Evolutionary conservation across 2,888 invertebrate genomes (phyloP), one percentile per base, ranked within the genome.

Genomic region (Gari tellinella): DNA sequence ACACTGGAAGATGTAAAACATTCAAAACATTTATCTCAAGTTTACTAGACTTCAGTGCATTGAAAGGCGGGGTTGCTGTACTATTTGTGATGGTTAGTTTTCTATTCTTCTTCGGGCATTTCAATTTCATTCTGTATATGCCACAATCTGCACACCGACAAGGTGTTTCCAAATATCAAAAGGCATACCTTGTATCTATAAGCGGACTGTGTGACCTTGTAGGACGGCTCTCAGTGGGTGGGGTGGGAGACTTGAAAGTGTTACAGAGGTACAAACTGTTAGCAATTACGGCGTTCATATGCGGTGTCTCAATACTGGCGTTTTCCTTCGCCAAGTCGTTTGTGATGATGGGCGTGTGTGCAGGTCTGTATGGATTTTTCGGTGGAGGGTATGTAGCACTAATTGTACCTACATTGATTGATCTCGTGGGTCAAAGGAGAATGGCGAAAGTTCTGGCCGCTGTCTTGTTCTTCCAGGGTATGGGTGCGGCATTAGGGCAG

Each of bases 81-180:
- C 76, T 87, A 48, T 86, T 79, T 69, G 72, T 76, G 15, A 19
- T 82, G 2, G 72, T 83, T 7, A 83, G 82, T 45, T 88, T 88
- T 60, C 61, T 87, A 1, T 57, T 77, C 14, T 88, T 88, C 52
- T 86, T 88, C 53, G 89, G 88, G 15, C 85, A 86, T 73, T 88
- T 89, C 61, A 88, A 87, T 56, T 86, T 87, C 46, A 81, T 88
- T 40, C 40, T 88, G 2, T 88, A 88, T 66, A 74, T 89, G 69
- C 87, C 89, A 0, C 40, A 72, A 8, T 73, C 82, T 43, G 82
- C 81, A 12, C 21, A 19, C 7, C 57, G 64, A 4, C 65, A 77
- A 40, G 84, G 83, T n/a, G 81, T 86, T n/a, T 55, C 64, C 4
- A 74, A 79, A n/a, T 86, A 83, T 61, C 69, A 86, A 12, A 84